Evolutionary conservation across 1,140 invertebrate genomes (phyloP), one percentile per base, ranked within the genome.

Genomic region (Orussus abietinus): DNA sequence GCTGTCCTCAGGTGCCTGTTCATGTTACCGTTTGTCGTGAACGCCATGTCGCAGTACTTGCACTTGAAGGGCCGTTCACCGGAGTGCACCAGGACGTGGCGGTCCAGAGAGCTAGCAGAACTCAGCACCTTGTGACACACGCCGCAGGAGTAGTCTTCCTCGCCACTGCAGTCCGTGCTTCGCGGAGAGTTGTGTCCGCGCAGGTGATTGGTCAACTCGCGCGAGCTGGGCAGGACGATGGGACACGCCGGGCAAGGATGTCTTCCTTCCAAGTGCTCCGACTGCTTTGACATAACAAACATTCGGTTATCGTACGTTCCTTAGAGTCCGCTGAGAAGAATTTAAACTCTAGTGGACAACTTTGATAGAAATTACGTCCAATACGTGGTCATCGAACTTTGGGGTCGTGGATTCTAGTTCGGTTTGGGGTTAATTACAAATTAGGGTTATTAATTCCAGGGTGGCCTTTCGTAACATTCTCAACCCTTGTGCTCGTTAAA

Each of bases 21-120:
- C 86, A 93, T 90, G 63, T 90, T 91, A 10, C 88, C 88, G 64
- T 90, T 92, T 3, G 88, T 92, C 19, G 86, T 90, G 69, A 92
- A 94, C 3, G 86, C 81, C 66, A 88, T 81, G 13, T 81, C 77
- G 64, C 89, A 92, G 49, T 81, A 78, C 53, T 81, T 80, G 66
- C 90, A 92, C 52, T 82, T 82, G 65, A 86, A 88, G 2, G 86
- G 84, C 1, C 84, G 71, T 52, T 88, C 84, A 1, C 83, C 83
- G 2, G 83, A 84, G 57, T 89, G 86, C 0, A 86, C 81, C 18
- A 88, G 59, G 41, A 86, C 79, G 69, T 90, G 86, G 1, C 85
- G 75, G 53, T 88, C 85, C 50, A 88, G 62, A 25, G 86, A 90
- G 44, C 83, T 86, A 33, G 84, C 81, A 1, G 87, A 90, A 53